Evolutionary conservation across 2,113 vertebrate genomes (phyloP), one percentile per base, ranked within the genome.

Genomic region (Ammodytes marinus): DNA sequence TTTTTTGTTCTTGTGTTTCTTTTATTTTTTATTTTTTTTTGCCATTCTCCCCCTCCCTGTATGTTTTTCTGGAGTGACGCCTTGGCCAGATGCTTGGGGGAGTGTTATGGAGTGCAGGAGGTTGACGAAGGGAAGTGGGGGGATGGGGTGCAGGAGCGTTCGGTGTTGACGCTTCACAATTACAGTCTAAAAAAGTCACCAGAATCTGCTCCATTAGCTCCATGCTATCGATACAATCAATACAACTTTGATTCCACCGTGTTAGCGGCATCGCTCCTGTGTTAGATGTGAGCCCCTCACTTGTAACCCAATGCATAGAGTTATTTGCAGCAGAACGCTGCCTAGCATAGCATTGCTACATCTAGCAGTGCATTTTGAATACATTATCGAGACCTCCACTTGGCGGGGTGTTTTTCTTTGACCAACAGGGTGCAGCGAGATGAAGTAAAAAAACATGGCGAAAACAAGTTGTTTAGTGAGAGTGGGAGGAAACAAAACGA

Each of bases 401-500:
- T 35, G 12, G 53, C 43, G 66, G 45, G 27, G 27, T 74, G 74
- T 89, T 83, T 89, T 77, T 54, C 59, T 69, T n/a, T 47, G 59
- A 65, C 35, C 76, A 57, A 72, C 45, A 14, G 69, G 50, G 75
- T 84, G 64, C 42, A 8, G 46, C 40, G 40, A 19, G 53, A 74
- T 9, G 47, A 75, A 69, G 54, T 15, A 57, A 59, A 79, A 79
- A 77, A 84, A 71, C 67, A 60, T 0, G 2, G 7, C 40, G 57
- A 82, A 88, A 91, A 82, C 71, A 78, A 80, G 77, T 81, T 85
- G 86, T 88, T 88, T 78, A 64, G 61, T 52, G 67, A 73, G 75
- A 55, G 52, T 15, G 27, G n/a, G 79, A 52, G 13, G 10, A 13
- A 14, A 52, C 55, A 70, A 75, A 68, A 52, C 35, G 72, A 73